phyloP scores from a whole-genome alignment of 2,888 invertebrate genomes.

The Mythimna vitellina region DNA sequence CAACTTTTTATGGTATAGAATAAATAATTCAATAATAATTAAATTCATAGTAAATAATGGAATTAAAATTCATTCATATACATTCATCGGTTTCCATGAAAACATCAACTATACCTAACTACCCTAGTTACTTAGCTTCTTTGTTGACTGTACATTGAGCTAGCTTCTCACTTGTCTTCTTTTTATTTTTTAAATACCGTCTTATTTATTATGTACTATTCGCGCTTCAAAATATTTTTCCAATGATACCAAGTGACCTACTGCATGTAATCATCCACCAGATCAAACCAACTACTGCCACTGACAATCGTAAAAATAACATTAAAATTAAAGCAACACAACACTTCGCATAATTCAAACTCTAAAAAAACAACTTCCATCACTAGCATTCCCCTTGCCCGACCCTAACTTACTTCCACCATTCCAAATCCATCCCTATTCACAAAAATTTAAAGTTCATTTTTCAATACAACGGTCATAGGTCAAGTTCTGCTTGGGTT shows the following conservation, averaged over 20 bases:
- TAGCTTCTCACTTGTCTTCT: too few species aligned
- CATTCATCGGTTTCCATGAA: too few species aligned
- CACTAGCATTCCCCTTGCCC: conserved; percentile 32
- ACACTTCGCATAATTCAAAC: conserved; percentile 55
- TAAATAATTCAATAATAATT: too few species aligned
- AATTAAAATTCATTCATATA: too few species aligned
- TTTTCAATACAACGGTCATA: conserved; percentile 23
- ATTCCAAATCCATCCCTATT: conserved; percentile 22
- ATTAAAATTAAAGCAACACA: conserved; percentile 28
- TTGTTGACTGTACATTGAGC: too few species aligned
- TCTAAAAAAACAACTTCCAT: conserved; percentile 39
- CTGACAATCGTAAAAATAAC: conserved; percentile 12
- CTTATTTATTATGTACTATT: too few species aligned
- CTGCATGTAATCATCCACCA: not conserved
- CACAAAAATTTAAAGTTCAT: rapidly evolving
- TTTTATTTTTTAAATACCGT: too few species aligned
- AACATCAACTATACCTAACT: too few species aligned
- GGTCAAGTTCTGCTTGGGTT: conserved; percentile 69
- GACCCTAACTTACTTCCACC: conserved; percentile 21
- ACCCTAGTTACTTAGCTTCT: too few species aligned
- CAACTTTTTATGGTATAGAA: too few species aligned
- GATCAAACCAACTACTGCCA: not conserved
- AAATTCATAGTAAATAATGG: too few species aligned
- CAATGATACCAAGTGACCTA: not conserved
- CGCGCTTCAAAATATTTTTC: too few species aligned